Percentiles rank a stretch among this genome's conserved stretches.
These are phyloP conservation scores for Psilopsiagon aymara DNA, from an alignment of 2,113 vertebrate genomes.

Conservation along the genomic window DNA sequence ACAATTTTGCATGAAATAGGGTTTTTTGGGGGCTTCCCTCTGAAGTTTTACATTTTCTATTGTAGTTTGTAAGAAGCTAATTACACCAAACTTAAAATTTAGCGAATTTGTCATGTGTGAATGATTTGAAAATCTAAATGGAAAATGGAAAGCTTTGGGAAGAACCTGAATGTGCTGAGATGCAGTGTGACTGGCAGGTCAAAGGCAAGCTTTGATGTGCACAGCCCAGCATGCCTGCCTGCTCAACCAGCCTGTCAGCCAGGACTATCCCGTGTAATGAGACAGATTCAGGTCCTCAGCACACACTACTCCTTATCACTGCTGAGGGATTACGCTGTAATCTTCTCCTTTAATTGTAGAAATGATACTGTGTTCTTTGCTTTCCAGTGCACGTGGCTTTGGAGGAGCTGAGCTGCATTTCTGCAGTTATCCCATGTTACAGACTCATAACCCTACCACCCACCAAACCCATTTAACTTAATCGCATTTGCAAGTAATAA, in stretches of 20 bases:
- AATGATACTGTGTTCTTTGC: not conserved
- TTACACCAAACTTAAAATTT: constrained; percentile 5
- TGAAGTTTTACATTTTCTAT: not conserved
- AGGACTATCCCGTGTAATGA: not conserved
- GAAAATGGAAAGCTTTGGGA: constrained; percentile 10
- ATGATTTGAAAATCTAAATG: not conserved
- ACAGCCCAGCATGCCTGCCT: not conserved
- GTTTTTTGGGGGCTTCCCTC: not conserved
- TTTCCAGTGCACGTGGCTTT: not conserved
- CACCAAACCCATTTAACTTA: not conserved
- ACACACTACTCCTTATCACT: not conserved
- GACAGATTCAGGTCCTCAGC: constrained; percentile 10
- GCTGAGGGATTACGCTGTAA: constrained; percentile 33
- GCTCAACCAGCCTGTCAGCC: constrained; percentile 21
- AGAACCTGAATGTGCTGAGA: not conserved
- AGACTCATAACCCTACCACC: not conserved
- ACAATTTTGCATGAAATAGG: not conserved
- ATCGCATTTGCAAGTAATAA: not conserved
- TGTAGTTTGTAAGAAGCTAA: not conserved
- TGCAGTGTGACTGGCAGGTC: constrained; percentile 18
- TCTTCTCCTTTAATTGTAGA: constrained; percentile 27
- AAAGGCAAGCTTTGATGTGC: constrained; percentile 53
- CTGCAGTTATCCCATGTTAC: not conserved
- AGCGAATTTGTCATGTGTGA: constrained; percentile 1
- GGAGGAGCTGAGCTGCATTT: not conserved